Evolutionary conservation across 2,888 invertebrate genomes (phyloP), one percentile per base, ranked within the genome.

Genomic region (Mimumesa dahlbomi): DNA sequence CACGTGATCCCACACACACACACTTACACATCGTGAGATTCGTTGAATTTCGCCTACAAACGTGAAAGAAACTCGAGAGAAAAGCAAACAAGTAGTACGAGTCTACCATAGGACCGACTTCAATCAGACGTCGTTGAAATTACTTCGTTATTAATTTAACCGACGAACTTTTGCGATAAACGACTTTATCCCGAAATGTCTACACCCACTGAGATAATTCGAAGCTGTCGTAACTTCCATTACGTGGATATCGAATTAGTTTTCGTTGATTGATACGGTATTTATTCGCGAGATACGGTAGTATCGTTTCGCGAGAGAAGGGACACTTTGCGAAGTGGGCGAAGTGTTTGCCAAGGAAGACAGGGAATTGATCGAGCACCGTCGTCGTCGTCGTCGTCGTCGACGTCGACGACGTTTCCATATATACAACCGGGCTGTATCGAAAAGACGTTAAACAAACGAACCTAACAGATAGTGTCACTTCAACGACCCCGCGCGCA

Each of bases 391-490:
- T 29, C 25, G 50, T 50, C 50, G 31, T 40, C 29, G 21, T 19
- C 40, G 42, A 31, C 50, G 56, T 56, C 34, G 31, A 5, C 18
- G 9, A 5, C 22, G 45, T 40, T 42, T n/a, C n/a, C n/a, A n/a
- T n/a, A n/a, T n/a, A n/a, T n/a, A n/a, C n/a, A n/a, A n/a, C n/a
- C n/a, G n/a, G n/a, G n/a, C n/a, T n/a, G n/a, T n/a, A n/a, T n/a
- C 49, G 29, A n/a, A 16, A 54, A 69, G 54, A 25, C 42, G 69
- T 56, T 71, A 71, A 69, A 53, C 70, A 71, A 71, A 63, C 70
- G 21, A 36, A 36, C 25, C 58, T 50, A 46, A 29, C 36, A 56
- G 70, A 68, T 70, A 70, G 59, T 46, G 72, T 56, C 64, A 56
- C 38, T 21, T n/a, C n/a, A n/a, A n/a, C n/a, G n/a, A n/a, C n/a